Evolutionary conservation across 2,113 vertebrate genomes (phyloP).

Genomic region (Vombatus ursinus): DNA sequence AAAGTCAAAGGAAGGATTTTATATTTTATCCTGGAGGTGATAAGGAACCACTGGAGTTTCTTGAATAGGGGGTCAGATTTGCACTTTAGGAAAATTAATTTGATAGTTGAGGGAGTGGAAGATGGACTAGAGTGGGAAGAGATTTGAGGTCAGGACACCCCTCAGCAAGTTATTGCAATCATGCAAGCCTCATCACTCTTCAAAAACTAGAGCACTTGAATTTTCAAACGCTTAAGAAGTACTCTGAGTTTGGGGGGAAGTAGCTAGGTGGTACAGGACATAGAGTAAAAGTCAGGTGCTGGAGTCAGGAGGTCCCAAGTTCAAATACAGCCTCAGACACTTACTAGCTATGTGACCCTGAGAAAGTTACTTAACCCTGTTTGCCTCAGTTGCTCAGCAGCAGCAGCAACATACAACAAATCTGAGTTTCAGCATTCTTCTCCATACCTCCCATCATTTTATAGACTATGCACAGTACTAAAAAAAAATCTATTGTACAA

Average conservation of each 20-base stretch:
- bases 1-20: neutral
- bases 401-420: neutral
- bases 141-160: neutral
- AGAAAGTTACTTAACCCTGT: no score
- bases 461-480: neutral
- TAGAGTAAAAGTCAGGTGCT: no score
- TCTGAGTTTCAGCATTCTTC: neutral
- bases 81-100: neutral
- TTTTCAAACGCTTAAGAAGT: neutral
- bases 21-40: neutral
- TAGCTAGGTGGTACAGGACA: no score
- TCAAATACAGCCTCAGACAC: no score
- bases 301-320: no score
- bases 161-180: neutral
- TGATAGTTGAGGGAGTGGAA: neutral
- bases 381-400: no score
- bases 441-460: neutral
- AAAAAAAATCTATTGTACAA: slow-evolving; percentile 83
- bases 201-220: neutral
- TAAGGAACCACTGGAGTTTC: neutral
- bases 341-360: no score
- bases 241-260: no score
- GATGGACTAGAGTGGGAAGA: neutral
- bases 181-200: neutral
- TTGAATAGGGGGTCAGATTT: neutral